Base-by-base conservation (phyloP, 1,140 invertebrate genomes). In the Drosophila tristis region DNA sequence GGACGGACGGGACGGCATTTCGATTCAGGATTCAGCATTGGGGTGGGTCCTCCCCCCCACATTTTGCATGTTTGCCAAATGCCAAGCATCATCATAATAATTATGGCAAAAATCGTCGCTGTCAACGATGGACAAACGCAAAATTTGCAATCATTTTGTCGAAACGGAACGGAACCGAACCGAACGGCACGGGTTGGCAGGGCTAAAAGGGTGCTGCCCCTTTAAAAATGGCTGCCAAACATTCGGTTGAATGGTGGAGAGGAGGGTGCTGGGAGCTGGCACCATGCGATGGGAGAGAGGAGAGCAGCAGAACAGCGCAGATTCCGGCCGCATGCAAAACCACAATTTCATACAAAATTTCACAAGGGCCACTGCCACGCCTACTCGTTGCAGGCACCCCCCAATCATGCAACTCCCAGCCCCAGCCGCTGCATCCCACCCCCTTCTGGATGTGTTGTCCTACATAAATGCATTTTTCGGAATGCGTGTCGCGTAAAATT, bases 31-130 rank as follows among this genome's bases (percentile, higher is more conserved):
- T 39, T 39, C 11, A 5, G 11, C 0, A 35, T 11, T 11, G 31
- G 31, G 26, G 0, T 1, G 35, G 35, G 11, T 9, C 20, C 25
- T 0, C 45, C 55, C 13, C 63, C 43, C 67, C 54, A 44, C 71
- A 13, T 43, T 42, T 67, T 70, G 84, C 72, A 71, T 89, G 82
- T 87, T 89, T 87, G 84, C 75, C 84, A 87, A 82, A 82, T 78
- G 82, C 84, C 82, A 68, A 87, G 84, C 84, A 87, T 89, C 84
- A 87, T 87, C 84, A 87, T 87, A 87, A 89, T 87, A 87, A 87
- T 87, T 87, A 89, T 87, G 84, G 82, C 53, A 87, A 87, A 87
- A 87, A 89, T 89, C 58, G 78, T 76, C 70, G 71, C 60, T 87
- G 84, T 87, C 84, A 75, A 82, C 75, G 44, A 51, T 23, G 47